These are phyloP conservation scores for Okapia johnstoni DNA, from an alignment of 2,113 vertebrate species.

Conservation along the genomic window DNA sequence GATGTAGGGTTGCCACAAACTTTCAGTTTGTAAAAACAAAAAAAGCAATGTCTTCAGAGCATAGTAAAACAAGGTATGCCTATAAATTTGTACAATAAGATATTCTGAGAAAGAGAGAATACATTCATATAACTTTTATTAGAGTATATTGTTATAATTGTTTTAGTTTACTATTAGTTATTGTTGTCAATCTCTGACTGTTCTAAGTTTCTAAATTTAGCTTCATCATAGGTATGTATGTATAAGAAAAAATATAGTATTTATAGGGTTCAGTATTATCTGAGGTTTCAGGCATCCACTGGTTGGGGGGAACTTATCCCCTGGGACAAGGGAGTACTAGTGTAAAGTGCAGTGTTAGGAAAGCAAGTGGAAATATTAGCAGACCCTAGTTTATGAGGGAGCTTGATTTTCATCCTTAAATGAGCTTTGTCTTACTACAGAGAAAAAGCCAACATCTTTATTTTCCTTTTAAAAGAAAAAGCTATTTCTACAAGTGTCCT, in stretches of 20 bases:
- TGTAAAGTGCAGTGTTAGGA: not conserved
- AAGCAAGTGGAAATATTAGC: not conserved
- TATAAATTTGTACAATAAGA: not conserved
- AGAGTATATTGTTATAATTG: not conserved
- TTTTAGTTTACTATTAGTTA: not conserved
- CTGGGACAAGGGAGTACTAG: not conserved
- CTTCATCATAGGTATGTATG: not conserved
- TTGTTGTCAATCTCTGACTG: not conserved
- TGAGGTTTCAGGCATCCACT: not conserved
- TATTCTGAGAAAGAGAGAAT: not conserved
- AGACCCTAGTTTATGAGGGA: not conserved
- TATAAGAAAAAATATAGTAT: not conserved
- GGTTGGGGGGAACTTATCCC: not conserved
- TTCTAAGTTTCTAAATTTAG: not conserved
- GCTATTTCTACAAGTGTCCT: not conserved
- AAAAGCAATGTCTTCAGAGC: not conserved
- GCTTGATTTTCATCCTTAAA: not conserved
- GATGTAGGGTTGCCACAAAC: not conserved
- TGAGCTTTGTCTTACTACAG: not conserved
- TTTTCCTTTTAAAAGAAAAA: not conserved
- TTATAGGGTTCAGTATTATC: not conserved
- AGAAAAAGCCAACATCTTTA: not conserved
- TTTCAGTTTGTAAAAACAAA: not conserved
- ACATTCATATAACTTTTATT: not conserved
- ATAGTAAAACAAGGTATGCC: not conserved